Percentiles rank a stretch among this genome's conserved stretches.
These are phyloP conservation scores for Clarias laeviceps DNA, from an alignment of 2,797 vertebrate genomes.

Conservation along the genomic window DNA sequence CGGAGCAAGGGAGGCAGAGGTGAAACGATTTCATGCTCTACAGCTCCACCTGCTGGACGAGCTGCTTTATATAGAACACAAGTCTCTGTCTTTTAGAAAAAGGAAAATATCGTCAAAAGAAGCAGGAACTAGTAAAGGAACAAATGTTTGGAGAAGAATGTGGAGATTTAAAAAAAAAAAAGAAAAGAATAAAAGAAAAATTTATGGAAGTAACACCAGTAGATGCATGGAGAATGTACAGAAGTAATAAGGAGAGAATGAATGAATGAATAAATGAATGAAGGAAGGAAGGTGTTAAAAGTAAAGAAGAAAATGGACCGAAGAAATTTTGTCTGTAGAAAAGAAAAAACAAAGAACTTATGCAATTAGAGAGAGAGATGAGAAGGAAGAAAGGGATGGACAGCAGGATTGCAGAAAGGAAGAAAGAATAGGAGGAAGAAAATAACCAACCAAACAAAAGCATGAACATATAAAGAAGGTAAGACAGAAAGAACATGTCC, in stretches of 20 bases:
- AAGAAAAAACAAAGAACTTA: background rate
- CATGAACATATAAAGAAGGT: background rate
- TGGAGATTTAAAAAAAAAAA: background rate
- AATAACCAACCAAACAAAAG: background rate
- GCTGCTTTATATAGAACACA: background rate
- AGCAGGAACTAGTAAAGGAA: background rate
- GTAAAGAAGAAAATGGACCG: too few relatives aligned
- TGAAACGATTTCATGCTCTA: constrained; percentile 22
- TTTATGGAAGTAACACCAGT: background rate
- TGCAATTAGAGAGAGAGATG: background rate
- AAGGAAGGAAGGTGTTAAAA: background rate
- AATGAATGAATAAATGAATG: background rate
- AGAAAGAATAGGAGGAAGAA: background rate
- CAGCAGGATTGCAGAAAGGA: background rate
- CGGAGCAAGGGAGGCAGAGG: background rate
- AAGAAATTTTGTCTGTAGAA: too few relatives aligned
- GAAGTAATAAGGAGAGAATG: background rate
- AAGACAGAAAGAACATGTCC: background rate
- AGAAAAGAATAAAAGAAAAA: background rate
- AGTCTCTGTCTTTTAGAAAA: background rate
- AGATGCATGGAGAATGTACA: background rate
- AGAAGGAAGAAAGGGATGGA: background rate
- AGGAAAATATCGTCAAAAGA: background rate
- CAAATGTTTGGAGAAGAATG: background rate
- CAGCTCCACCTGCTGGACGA: constrained; percentile 59